A percentile compares a stretch with the other conserved stretches of the same genome.
These are phyloP conservation scores for Tamias sibiricus DNA, from an alignment of 2,113 vertebrate species.

Conservation along the genomic window DNA sequence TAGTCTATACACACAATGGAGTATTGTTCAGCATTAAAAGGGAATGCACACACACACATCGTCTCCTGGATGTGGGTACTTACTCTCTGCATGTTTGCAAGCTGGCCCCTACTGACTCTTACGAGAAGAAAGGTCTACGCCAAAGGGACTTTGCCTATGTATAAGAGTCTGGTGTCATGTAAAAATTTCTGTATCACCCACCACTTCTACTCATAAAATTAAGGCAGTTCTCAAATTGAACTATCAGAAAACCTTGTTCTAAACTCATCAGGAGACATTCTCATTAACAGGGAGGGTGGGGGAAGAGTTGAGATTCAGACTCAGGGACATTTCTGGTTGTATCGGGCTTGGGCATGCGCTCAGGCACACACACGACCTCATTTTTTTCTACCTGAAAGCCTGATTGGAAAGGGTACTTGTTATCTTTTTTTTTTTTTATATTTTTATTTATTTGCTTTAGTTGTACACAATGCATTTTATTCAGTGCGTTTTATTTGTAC, in stretches of 20 bases:
- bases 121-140: not conserved
- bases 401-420: not conserved
- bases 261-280: not conserved
- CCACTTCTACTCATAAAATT: not conserved
- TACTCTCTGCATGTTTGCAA: not conserved
- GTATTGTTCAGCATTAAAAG: not conserved
- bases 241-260: not conserved
- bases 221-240: not conserved
- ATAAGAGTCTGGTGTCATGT: not conserved
- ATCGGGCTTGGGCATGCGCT: not conserved
- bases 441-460: no score
- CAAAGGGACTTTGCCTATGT: not conserved
- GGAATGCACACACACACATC: not conserved
- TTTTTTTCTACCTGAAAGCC: not conserved
- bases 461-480: no score
- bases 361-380: not conserved
- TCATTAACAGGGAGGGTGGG: not conserved
- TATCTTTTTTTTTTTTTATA: no score
- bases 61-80: not conserved
- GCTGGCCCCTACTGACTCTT: accelerated
- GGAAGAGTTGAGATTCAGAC: not conserved
- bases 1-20: no score
- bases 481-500: no score
- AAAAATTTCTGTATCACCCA: not conserved
- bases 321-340: not conserved